Conservation (phyloP, 1,140 invertebrate genomes). For the Leptinotarsa lineolata region DNA sequence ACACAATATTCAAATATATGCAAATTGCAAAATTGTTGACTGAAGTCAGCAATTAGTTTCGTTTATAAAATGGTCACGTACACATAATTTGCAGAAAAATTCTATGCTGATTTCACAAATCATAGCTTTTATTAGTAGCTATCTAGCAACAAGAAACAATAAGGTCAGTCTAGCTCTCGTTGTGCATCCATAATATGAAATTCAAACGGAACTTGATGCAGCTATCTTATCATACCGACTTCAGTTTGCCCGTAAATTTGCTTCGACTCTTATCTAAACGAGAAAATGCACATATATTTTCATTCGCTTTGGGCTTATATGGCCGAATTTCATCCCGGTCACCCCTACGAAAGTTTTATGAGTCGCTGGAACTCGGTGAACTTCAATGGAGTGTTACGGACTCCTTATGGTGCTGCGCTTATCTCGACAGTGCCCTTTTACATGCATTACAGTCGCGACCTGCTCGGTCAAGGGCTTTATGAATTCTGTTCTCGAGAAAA, state of each 20-base stretch:
- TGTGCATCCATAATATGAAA: too few species aligned
- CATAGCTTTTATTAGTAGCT: too few species aligned
- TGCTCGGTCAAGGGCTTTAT: background rate
- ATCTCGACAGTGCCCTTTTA: slow-evolving; percentile 1
- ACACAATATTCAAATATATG: too few species aligned
- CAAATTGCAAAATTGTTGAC: too few species aligned
- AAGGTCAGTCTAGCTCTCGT: too few species aligned
- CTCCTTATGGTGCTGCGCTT: background rate
- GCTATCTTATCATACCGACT: too few species aligned
- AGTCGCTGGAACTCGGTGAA: background rate
- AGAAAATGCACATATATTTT: slow-evolving; percentile 4
- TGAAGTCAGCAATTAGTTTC: too few species aligned
- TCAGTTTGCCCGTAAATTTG: background rate
- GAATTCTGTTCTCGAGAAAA: background rate
- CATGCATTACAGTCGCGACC: background rate
- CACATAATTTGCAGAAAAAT: too few species aligned
- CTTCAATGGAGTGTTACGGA: background rate
- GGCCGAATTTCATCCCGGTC: background rate
- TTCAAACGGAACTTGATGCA: too few species aligned
- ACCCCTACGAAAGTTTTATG: background rate
- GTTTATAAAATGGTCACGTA: too few species aligned
- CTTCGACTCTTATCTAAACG: background rate
- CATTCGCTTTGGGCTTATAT: background rate
- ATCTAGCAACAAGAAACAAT: too few species aligned
- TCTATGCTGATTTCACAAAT: too few species aligned